phyloP scores from a whole-genome alignment of 2,888 invertebrate species.

The Xestobium rufovillosum region DNA sequence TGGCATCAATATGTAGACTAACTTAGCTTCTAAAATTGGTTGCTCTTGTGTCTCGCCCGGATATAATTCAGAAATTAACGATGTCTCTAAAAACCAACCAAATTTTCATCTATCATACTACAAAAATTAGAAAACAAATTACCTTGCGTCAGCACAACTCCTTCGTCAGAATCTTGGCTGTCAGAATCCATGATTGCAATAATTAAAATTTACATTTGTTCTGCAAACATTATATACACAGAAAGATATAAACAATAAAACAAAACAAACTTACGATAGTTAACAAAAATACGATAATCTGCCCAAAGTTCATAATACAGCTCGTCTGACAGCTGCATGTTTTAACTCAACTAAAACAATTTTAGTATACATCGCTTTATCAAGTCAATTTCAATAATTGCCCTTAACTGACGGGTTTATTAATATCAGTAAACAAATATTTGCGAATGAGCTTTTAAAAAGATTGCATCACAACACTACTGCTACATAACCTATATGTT shows the following conservation, averaged over 20 bases:
- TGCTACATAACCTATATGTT: conserved; percentile 27
- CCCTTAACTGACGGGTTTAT: background rate
- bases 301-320: too few relatives aligned
- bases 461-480: conserved; percentile 27
- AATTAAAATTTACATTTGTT: too few relatives aligned
- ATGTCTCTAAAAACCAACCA: background rate
- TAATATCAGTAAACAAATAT: conserved; percentile 28
- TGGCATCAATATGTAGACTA: conserved; percentile 60
- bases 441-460: conserved; percentile 24
- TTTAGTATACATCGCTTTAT: background rate
- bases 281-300: too few relatives aligned
- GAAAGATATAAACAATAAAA: too few relatives aligned
- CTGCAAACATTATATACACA: too few relatives aligned
- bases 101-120: background rate
- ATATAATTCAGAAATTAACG: conserved; percentile 10
- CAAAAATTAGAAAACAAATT: conserved; percentile 16
- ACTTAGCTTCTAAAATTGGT: conserved; percentile 51
- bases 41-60: conserved; percentile 29
- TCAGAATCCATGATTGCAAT: conserved; percentile 36
- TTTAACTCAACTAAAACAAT: too few relatives aligned
- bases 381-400: background rate
- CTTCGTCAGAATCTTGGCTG: conserved; percentile 36
- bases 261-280: too few relatives aligned
- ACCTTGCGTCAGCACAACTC: conserved; percentile 33
- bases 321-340: too few relatives aligned